phyloP scores from a whole-genome alignment of 1,140 invertebrate genomes.

The Drosophila sucinea region DNA sequence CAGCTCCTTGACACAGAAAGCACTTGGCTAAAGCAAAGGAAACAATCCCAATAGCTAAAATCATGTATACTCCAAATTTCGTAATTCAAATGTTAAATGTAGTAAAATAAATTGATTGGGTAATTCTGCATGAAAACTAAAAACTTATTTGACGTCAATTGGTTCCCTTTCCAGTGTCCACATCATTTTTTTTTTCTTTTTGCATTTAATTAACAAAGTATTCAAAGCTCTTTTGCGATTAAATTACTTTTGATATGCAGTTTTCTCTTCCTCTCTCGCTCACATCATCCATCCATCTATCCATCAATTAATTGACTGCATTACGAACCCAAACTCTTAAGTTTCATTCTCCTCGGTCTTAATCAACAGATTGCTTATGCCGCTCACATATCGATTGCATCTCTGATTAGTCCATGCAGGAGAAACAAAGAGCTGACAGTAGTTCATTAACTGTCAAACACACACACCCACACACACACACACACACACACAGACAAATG shows the following conservation, averaged over 20 bases:
- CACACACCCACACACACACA: too few species aligned
- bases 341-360: not conserved
- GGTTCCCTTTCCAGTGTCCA: too few species aligned
- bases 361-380: constrained; percentile 38
- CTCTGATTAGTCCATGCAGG: constrained; percentile 67
- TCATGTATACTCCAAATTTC: too few species aligned
- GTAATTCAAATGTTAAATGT: too few species aligned
- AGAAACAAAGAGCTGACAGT: constrained; percentile 39
- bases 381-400: constrained; percentile 47
- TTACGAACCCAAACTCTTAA: constrained; percentile 16
- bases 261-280: not conserved
- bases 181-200: too few species aligned
- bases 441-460: constrained; percentile 71
- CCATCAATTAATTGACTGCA: constrained; percentile 67
- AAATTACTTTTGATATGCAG: not conserved
- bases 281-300: constrained; percentile 71
- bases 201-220: too few species aligned
- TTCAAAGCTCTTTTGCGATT: not conserved
- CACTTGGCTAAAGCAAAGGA: not conserved
- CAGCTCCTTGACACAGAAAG: not conserved
- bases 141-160: too few species aligned
- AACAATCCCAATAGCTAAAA: too few species aligned
- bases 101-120: too few species aligned
- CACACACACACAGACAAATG: constrained; percentile 40
- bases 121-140: too few species aligned